Evolutionary conservation across 2,888 invertebrate species (phyloP), one percentile per base, ranked within the genome.

Genomic region (Tribolium freemani): DNA sequence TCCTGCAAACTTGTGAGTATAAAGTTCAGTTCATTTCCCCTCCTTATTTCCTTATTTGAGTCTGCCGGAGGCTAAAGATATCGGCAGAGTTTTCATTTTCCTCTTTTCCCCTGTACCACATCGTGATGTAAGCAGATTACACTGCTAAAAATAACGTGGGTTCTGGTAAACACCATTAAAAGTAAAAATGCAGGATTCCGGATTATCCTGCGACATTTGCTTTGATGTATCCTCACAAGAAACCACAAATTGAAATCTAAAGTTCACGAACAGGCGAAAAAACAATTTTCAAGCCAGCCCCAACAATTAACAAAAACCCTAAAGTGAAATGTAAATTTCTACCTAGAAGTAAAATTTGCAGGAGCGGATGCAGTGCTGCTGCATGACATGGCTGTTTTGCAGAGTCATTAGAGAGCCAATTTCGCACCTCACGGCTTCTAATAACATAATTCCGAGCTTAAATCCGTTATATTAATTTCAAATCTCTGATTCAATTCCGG

Each of bases 371-470:
- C 63, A 63, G n/a, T 31, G 13, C 67, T 21, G 48, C 44, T 69
- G 57, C 67, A 57, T 48, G 48, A 48, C 30, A 26, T 56, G 8
- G 8, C 46, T 38, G 20, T 30, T 57, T 54, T 57, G 69, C 58
- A 58, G 21, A 79, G 77, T 79, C 81, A 83, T 82, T 82, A 83
- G 79, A 72, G 79, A 81, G 80, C 80, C 82, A 83, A 84, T 84
- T 84, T 83, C 84, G 82, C 84, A 84, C 84, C 81, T 82, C 83
- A 80, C 80, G 78, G 79, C 81, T 80, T 81, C 81, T 83, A 84
- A 84, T 83, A 80, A 79, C 80, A 78, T 83, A 82, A 83, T 79
- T 78, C 76, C 75, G 64, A 71, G 79, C 76, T 77, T 73, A 75
- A 76, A 77, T 74, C 73, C 75, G 76, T 73, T 75, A 74, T 79